Evolutionary conservation across 2,797 vertebrate species (phyloP), one percentile per base, ranked within the genome.

Genomic region (Esox masquinongy): DNA sequence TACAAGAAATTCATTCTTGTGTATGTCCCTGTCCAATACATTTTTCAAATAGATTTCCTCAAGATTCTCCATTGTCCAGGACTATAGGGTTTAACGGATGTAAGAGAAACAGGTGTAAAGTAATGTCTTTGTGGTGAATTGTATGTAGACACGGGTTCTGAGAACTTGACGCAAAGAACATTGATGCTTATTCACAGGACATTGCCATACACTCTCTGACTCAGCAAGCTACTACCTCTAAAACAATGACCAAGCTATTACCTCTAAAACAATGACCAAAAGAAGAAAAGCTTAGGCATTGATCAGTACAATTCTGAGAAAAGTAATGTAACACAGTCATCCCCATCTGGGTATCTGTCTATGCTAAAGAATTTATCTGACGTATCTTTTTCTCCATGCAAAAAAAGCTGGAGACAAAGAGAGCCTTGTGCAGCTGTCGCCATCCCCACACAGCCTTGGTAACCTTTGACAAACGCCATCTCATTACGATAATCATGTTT

Each of bases 401-500:
- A 70, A 85, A 85, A 75, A 83, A 80, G 11, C 77, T 0, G 3
- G 0, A 12, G 29, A 92, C 88, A 91, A 90, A 90, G 87, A 68
- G 68, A 0, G 68, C 82, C 34, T 82, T 92, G 86, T 91, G 43
- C 43, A 6, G 43, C 43, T 14, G 71, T 56, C 63, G 22, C 64
- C 82, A 9, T 61, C 77, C 70, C 78, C 74, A 0, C 29, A 7
- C 77, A 39, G 72, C 78, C 64, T 0, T 61, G 0, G 47, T 77
- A 80, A 91, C 87, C 86, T 89, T 77, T 82, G 85, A 86, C 87
- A 86, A 86, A 90, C 73, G 77, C 78, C 85, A 76, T 73, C 82
- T 82, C 51, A 70, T 86, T 83, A 84, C 86, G 88, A 82, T 88
- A 91, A 92, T 92, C 82, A 77, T 75, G 82, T 82, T 47, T 90